Conservation (phyloP, 2,888 invertebrate genomes). For the Caenorhabditis sp. region DNA sequence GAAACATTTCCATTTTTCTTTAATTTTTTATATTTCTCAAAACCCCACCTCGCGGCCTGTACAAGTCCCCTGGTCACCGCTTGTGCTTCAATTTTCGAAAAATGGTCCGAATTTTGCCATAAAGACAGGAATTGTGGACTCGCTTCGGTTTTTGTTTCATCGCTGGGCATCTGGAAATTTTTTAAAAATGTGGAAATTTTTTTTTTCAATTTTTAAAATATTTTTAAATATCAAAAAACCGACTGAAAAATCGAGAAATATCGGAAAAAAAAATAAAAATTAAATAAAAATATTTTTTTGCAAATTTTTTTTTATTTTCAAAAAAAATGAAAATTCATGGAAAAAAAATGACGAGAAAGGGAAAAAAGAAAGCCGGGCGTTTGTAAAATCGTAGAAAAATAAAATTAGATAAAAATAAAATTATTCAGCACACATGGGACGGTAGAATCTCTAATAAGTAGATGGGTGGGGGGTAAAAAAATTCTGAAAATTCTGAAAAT, state of each 20-base stretch:
- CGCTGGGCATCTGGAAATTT: too few relatives aligned
- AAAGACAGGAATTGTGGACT: conserved; percentile 46
- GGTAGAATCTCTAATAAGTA: conserved; percentile 8
- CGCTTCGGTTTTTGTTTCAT: neutral
- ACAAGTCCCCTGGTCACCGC: conserved; percentile 25
- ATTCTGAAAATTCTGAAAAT: neutral
- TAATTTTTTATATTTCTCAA: conserved; percentile 1
- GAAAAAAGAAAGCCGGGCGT: conserved; percentile 43
- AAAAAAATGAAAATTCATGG: conserved; percentile 2
- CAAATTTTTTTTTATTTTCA: conserved; percentile 33
- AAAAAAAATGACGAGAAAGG: too few relatives aligned
- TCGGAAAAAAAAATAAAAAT: conserved; percentile 2
- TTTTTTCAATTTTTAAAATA: conserved; percentile 6
- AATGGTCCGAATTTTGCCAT: conserved; percentile 58
- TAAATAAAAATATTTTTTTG: neutral
- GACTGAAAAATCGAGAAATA: conserved; percentile 12
- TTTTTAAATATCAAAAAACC: conserved; percentile 7
- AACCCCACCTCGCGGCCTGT: conserved; percentile 12
- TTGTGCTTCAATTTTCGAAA: conserved; percentile 44
- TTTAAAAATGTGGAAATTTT: too few relatives aligned
- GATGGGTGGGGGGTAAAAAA: neutral
- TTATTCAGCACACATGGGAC: neutral
- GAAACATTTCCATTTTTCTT: conserved; percentile 6
- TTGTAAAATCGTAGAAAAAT: neutral
- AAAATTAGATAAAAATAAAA: conserved; percentile 7